Evolutionary conservation across 2,113 vertebrate species (phyloP), one percentile per base, ranked within the genome.

Genomic region (Dicerorhinus sumatrensis): DNA sequence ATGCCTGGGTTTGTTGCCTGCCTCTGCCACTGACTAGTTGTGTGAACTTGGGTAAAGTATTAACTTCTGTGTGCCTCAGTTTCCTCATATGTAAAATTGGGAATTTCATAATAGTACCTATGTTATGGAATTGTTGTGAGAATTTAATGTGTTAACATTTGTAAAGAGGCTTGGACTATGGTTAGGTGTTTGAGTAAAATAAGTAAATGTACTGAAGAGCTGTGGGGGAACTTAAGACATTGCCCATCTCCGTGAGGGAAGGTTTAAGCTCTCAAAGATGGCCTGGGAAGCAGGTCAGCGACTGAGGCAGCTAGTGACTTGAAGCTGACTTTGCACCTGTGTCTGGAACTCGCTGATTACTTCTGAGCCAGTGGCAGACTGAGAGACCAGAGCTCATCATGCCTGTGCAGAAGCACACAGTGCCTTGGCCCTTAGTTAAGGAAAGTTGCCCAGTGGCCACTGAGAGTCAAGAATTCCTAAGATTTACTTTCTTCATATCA

Each of bases 111-210:
- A 89, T 33, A 69, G n/a, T 10, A n/a, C 36, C 10, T 42, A 0
- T 13, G 10, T 60, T 65, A 31, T 2, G 17, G 36, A 63, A 33
- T 48, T 7, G 69, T n/a, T 75, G 31, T 89, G 58, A 89, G 70
- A 69, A 39, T 80, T 75, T 69, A 60, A 48, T 48, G 60, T 86
- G 42, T 67, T 92, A 23, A 12, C 85, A 36, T 93, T 58, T 89
- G 6, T 80, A 39, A 83, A 46, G 56, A 84, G 21, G 31, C 2
- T 14, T 91, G 75, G 46, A 8, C 91, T 90, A 11, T 23, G 81
- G 36, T 79, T 56, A 23, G 63, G 13, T 89, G 17, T 62, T 46
- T 76, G 27, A 89, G 11, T 81, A 31, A 88, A 81, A 39, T 70
- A 39, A 84, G 27, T 69, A 23, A 73, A 77, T 33, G 51, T 48